Percentiles rank a stretch among this genome's conserved stretches.
These are phyloP conservation scores for Mandrillus leucophaeus DNA, from an alignment of 2,113 vertebrate genomes.

Conservation along the genomic window DNA sequence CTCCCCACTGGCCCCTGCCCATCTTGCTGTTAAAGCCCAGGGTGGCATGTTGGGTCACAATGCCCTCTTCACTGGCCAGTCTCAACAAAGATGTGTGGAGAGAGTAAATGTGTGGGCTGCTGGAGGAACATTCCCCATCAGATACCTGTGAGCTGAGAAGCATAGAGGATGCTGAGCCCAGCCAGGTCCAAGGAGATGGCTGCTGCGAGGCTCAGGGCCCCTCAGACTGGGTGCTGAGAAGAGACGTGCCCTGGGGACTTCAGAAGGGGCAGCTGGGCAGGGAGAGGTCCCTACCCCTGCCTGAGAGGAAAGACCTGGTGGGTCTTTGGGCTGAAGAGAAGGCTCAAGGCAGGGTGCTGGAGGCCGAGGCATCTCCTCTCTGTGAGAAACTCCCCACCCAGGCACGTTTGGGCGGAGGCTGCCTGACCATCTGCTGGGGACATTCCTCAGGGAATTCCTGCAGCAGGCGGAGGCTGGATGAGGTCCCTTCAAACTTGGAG, in stretches of 20 bases:
- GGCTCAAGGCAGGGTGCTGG: not conserved
- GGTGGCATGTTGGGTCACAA: not conserved
- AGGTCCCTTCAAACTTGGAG: slow-evolving; percentile 78
- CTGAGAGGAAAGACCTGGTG: not conserved
- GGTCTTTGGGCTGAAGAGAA: not conserved
- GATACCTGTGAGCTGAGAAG: not conserved
- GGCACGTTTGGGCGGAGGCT: slow-evolving; percentile 66
- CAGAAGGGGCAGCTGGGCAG: not conserved
- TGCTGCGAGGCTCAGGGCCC: not conserved
- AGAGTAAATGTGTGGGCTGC: not conserved
- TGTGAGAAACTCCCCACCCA: not conserved
- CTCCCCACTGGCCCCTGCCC: not conserved
- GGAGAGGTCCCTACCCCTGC: not conserved
- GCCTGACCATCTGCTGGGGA: slow-evolving; percentile 73
- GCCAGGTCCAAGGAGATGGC: not conserved
- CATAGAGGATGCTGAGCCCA: not conserved
- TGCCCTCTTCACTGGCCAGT: not conserved
- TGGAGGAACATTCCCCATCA: not conserved
- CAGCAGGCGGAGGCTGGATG: slow-evolving; percentile 74
- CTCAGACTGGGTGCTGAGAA: not conserved
- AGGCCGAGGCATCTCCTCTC: not conserved
- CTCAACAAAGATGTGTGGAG: not conserved
- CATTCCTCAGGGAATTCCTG: slow-evolving; percentile 73
- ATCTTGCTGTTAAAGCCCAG: not conserved
- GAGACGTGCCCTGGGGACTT: not conserved